Evolutionary conservation across 2,797 vertebrate genomes (phyloP).

Genomic region (Diplodus puntazzo): DNA sequence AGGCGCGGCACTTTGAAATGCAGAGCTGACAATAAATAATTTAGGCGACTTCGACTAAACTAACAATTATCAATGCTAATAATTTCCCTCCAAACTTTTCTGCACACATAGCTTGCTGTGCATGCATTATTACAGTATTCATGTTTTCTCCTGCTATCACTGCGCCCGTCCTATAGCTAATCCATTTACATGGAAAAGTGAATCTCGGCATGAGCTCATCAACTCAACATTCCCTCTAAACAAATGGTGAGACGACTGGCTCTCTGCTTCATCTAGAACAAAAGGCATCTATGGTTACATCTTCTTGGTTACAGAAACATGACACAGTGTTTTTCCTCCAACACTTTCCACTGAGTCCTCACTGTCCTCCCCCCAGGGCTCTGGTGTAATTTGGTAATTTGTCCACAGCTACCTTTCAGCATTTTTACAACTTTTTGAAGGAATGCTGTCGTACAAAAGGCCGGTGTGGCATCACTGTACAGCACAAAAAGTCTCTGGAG

Average conservation of each 20-base stretch:
- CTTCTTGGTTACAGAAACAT: conserved; percentile 84
- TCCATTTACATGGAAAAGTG: conserved; percentile 58
- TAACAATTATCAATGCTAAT: conserved; percentile 57
- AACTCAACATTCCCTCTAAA: conserved; percentile 72
- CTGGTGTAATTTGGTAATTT: conserved; percentile 80
- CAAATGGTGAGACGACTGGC: conserved; percentile 70
- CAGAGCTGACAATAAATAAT: conserved; percentile 52
- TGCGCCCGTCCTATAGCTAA: conserved; percentile 37
- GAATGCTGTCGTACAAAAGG: conserved; percentile 80
- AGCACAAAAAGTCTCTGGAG: conserved; percentile 69
- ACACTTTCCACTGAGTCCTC: conserved; percentile 77
- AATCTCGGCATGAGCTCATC: conserved; percentile 76
- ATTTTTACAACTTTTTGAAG: conserved; percentile 81
- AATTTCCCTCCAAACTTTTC: conserved; percentile 46
- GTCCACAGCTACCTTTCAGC: conserved; percentile 77
- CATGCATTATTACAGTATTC: conserved; percentile 19
- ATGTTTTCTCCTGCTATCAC: conserved; percentile 22
- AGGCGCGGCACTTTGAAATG: conserved; percentile 41
- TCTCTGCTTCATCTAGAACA: conserved; percentile 72
- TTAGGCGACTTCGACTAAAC: conserved; percentile 37
- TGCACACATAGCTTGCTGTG: conserved; percentile 36
- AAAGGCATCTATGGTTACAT: conserved; percentile 77
- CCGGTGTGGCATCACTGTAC: conserved; percentile 66
- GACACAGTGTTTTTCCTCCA: conserved; percentile 82
- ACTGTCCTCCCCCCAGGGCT: conserved; percentile 66